Evolutionary conservation across 1,140 invertebrate species (phyloP).

Genomic region (Drosophila takahashii): DNA sequence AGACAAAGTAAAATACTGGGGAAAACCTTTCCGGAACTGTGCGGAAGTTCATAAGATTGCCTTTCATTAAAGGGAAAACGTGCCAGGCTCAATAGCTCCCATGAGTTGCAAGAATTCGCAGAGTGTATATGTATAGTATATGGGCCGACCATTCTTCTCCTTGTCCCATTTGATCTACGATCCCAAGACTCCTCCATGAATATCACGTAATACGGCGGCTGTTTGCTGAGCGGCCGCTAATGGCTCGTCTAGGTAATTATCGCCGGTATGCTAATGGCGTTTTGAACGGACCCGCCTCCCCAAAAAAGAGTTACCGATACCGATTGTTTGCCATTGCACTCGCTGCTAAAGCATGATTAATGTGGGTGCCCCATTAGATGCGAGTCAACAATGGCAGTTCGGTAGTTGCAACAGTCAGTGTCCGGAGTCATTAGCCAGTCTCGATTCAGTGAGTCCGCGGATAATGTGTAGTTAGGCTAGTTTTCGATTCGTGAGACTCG

Average conservation of each 20-base stretch:
- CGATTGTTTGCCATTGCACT: conserved; percentile 59
- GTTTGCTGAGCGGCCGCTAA: conserved; percentile 67
- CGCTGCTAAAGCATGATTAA: conserved; percentile 76
- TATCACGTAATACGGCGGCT: conserved; percentile 80
- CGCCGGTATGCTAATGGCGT: conserved; percentile 75
- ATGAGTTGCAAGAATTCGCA: conserved; percentile 61
- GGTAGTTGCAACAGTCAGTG: conserved; percentile 71
- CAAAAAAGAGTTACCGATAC: conserved; percentile 31
- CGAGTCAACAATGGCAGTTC: conserved; percentile 60
- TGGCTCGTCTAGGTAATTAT: conserved; percentile 70
- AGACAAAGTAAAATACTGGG: conserved; percentile 33
- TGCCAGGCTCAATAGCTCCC: conserved; percentile 48
- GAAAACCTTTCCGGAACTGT: conserved; percentile 58
- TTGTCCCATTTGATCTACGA: conserved; percentile 42
- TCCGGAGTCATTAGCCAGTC: conserved; percentile 62
- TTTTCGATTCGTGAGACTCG: conserved; percentile 5
- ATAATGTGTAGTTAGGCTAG: conserved; percentile 14
- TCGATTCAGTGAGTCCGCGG: conserved; percentile 29
- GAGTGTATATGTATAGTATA: conserved; percentile 10
- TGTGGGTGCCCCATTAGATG: conserved; percentile 67
- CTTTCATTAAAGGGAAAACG: conserved; percentile 30
- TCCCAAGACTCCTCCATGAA: conserved; percentile 17
- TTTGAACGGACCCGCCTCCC: conserved; percentile 60
- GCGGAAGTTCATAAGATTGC: conserved; percentile 63
- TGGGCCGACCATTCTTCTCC: conserved; percentile 18